Base-by-base conservation (phyloP, 2,888 invertebrate species). In the Horisme vitalbata region DNA sequence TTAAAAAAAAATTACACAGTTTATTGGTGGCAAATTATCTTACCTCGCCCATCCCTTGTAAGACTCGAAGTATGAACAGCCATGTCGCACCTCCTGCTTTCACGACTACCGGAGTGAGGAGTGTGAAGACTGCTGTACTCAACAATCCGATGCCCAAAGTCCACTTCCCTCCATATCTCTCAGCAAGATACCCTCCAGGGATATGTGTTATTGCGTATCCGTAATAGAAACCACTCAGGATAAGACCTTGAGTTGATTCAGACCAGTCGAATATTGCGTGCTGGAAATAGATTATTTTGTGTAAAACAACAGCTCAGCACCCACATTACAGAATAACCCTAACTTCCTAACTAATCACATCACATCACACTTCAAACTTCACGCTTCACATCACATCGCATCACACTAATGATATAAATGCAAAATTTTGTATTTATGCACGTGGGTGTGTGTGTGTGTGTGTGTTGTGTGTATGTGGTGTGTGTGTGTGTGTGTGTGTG, bases 161-260 rank as follows among this genome's bases (percentile, higher is more conserved):
- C 90, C 95, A 94, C 82, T 97, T 97, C 4, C 96, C 97, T 23
- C 97, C 97, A 59, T 95, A 95, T 65, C 91, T 93, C 64, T 95
- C 95, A 0, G 96, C 94, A 47, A 97, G 77, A 63, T 95, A 91
- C 30, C 96, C 97, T 14, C 96, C 97, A 0, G 97, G 97, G 37
- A 97, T 80, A 64, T 96, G 96, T 0, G 96, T 96, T n/a, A 96
- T 75, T 2, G 96, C 93, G 75, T 96, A 96, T 1, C 96, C 96
- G 87, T 95, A 96, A 80, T 95, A 97, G 79, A 97, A 96, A 0
- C 94, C 94, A 32, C 95, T 94, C 2, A 96, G 85, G 36, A 96
- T 94, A 11, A 95, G 71, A 0, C 96, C 96, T 87, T 95, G 94
- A 5, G 93, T 91, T n/a, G 91, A 82, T 68, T 93, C 92, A n/a